Base-by-base conservation (phyloP, 2,888 invertebrate genomes). In the Drosophila lacicola region DNA sequence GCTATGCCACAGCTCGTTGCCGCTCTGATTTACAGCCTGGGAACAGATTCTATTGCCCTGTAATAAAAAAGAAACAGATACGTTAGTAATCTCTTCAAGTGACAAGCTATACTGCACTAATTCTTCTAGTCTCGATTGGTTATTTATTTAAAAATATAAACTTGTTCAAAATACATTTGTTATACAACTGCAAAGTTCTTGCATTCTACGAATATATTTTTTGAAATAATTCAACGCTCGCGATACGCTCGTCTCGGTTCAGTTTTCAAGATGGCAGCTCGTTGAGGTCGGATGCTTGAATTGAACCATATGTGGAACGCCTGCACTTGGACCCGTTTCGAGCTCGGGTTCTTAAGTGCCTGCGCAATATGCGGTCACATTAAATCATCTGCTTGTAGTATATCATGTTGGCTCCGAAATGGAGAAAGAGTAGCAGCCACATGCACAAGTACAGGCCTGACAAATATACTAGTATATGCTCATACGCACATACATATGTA, bases 321-420 rank as follows among this genome's bases (percentile, higher is more conserved):
- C 64, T 83, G 82, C 45, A 65, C 65, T 70, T 60, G 56, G 67
- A 45, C 44, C 46, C 63, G 65, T 58, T 68, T 56, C 42, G 55
- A 63, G 54, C 62, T 64, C 58, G 47, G 19, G n/a, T 2, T 50
- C 25, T 67, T 80, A 74, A 68, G 82, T 86, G 70, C 34, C 60
- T 56, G 66, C 74, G 56, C 69, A 71, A 71, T 88, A 80, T 82
- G 88, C 77, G 89, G 90, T 90, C 74, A 78, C 89, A 80, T 87
- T 88, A 89, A 88, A 89, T 88, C 90, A 90, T 88, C 82, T 88
- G 86, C 80, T 89, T 67, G 77, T 80, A 80, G 88, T 89, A 80
- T 85, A 78, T 85, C 90, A 89, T 72, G 71, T 66, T 41, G 47
- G 58, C 65, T 46, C 39, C 29, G 54, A 57, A 64, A 68, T 65